Base-by-base conservation (phyloP, 2,113 vertebrate genomes). In the Sander lucioperca region DNA sequence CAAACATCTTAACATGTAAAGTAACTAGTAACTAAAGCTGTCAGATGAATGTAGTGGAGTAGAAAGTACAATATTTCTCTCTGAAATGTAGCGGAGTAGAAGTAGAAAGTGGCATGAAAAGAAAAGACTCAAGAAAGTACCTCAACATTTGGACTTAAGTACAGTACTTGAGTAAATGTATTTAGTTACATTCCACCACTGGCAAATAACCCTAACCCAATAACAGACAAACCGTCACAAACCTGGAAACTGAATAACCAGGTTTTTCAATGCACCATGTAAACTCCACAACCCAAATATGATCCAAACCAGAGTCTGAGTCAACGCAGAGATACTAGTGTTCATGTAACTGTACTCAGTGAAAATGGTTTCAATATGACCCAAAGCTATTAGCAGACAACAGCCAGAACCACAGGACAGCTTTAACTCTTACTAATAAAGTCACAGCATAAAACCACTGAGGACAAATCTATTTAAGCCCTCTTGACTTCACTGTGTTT, bases 401-500 rank as follows among this genome's bases (percentile, higher is more conserved):
- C 8, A 47, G 57, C 11, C 30, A 25, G 50, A 70, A 8, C 21
- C 51, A 70, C 30, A 72, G 15, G 3, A 61, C 18, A 50, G 18
- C 21, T 19, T 33, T 25, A 64, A 25, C 59, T 63, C 73, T 18
- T n/a, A 6, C 16, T 36, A 45, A 25, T 30, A 27, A 77, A 33
- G 36, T 66, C 62, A 45, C 23, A n/a, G 23, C 36, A 61, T 6
- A 36, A 69, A 50, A 18, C 5, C 0, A 78, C 13, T 30, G 9
- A 76, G 33, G 30, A 76, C 21, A 43, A 66, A 45, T 27, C 33
- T 56, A 30, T 65, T 65, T 33, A 74, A n/a, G 13, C 47, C 43
- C 33, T 64, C 25, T 27, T 33, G 33, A 79, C 48, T 80, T 65
- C 3, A 56, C 39, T 50, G 66, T 62, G 51, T 79, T 70, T 79